A percentile compares a stretch with the other conserved stretches of the same genome.
Evolutionary conservation across 1,140 invertebrate genomes (phyloP).

Genomic region (Pollicipes pollicipes): DNA sequence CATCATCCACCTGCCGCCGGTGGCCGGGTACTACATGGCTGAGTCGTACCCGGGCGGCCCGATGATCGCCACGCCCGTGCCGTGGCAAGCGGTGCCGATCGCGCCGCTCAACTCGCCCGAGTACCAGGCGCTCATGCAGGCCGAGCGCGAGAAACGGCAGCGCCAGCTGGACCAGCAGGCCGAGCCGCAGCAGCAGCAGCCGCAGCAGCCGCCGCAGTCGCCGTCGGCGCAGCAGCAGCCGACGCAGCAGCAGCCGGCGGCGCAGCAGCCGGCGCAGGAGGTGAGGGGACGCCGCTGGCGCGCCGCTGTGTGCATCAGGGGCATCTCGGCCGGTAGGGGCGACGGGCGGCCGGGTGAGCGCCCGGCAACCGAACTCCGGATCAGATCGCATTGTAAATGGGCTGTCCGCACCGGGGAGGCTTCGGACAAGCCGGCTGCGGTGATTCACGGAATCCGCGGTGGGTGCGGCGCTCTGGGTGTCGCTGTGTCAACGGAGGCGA

Average conservation of each 20-base stretch:
- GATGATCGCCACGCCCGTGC: background rate
- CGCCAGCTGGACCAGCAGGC: background rate
- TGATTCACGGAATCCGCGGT: too few species aligned
- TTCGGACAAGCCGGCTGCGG: too few species aligned
- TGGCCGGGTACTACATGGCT: slow-evolving; percentile 1
- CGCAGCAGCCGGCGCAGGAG: background rate
- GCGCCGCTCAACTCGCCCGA: background rate
- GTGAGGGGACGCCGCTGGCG: too few species aligned
- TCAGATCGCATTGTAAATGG: too few species aligned
- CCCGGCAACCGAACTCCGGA: too few species aligned
- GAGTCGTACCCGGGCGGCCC: background rate
- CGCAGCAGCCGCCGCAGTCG: background rate
- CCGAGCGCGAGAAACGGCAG: background rate
- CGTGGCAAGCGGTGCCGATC: slow-evolving; percentile 1
- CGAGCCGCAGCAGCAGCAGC: background rate
- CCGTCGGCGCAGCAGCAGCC: background rate
- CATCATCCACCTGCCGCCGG: slow-evolving; percentile 2
- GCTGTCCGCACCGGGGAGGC: too few species aligned
- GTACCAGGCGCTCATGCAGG: background rate
- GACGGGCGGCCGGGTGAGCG: too few species aligned
- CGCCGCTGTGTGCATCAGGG: background rate
- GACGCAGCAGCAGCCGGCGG: too few species aligned
- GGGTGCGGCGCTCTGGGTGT: too few species aligned
- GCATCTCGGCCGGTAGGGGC: too few species aligned
- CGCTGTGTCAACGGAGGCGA: too few species aligned